phyloP scores from a whole-genome alignment of 2,113 vertebrate genomes.

The Ovis canadensis region DNA sequence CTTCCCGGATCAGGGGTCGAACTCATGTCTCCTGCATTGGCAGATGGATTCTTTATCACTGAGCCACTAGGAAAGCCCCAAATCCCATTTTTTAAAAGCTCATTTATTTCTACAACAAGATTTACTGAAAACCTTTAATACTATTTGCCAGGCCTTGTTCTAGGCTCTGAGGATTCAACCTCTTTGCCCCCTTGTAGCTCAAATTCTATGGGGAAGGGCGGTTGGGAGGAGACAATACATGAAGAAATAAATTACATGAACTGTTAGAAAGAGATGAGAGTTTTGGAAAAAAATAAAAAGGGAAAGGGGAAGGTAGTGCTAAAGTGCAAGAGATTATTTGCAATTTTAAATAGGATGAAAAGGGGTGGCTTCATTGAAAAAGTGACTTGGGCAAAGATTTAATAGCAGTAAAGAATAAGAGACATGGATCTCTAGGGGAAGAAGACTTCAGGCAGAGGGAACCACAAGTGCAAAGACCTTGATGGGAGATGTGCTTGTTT shows the following conservation, averaged over 20 bases:
- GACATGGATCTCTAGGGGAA: neutral
- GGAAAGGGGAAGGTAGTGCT: neutral
- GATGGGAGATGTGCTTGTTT: neutral
- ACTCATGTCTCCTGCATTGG: neutral
- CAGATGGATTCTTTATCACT: neutral
- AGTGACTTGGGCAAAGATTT: neutral
- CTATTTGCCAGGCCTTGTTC: neutral
- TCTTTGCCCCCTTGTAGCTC: neutral
- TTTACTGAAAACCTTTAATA: neutral
- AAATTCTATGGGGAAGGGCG: neutral
- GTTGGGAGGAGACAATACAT: neutral
- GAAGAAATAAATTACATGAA: neutral
- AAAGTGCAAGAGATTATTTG: neutral
- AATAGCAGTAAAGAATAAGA: neutral
- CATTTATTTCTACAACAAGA: neutral
- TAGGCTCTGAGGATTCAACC: neutral
- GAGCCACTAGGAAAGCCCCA: neutral
- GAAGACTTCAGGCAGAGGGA: neutral
- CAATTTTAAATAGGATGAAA: neutral
- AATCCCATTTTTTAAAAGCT: neutral
- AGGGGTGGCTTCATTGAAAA: neutral
- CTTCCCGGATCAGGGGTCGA: neutral
- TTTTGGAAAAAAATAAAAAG: neutral
- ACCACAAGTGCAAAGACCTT: neutral
- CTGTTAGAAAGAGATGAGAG: neutral